These are phyloP conservation scores for Bombus haemorrhoidalis DNA, from an alignment of 1,140 invertebrate genomes.

Conservation along the genomic window DNA sequence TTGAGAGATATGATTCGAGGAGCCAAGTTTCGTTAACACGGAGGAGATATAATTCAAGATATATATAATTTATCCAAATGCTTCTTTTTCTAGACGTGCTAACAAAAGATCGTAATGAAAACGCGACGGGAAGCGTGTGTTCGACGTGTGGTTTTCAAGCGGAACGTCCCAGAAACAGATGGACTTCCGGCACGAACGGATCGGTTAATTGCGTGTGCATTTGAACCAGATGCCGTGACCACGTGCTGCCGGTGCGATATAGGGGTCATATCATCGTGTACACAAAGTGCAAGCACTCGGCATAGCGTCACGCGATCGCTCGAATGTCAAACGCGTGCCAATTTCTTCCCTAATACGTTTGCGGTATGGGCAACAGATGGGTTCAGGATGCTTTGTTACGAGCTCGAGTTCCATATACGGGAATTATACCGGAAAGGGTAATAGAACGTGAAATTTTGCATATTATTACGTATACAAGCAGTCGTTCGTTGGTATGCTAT, in stretches of 20 bases:
- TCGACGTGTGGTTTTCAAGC: conserved; percentile 37
- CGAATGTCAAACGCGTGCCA: conserved; percentile 41
- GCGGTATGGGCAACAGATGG: neutral
- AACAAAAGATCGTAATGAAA: neutral
- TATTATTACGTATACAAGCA: neutral
- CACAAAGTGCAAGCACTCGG: conserved; percentile 14
- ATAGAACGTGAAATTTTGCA: neutral
- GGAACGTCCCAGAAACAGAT: conserved; percentile 46
- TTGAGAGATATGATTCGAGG: no score
- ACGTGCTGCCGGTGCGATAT: conserved; percentile 36
- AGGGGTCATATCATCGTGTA: conserved; percentile 39
- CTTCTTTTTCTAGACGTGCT: neutral
- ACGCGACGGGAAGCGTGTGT: conserved; percentile 14
- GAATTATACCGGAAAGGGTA: neutral
- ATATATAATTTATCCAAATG: no score
- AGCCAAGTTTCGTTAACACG: no score
- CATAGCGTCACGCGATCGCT: conserved; percentile 40
- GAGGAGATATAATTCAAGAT: no score
- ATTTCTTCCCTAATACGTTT: conserved; percentile 31
- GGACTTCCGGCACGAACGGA: conserved; percentile 57
- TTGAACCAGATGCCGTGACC: conserved; percentile 50
- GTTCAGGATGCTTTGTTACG: neutral
- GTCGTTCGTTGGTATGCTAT: neutral
- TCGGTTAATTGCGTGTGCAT: conserved; percentile 55
- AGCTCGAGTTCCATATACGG: neutral